A percentile compares a stretch with the other conserved stretches of the same genome.
Conservation (phyloP, 2,113 vertebrate species). For the Nesoenas mayeri region DNA sequence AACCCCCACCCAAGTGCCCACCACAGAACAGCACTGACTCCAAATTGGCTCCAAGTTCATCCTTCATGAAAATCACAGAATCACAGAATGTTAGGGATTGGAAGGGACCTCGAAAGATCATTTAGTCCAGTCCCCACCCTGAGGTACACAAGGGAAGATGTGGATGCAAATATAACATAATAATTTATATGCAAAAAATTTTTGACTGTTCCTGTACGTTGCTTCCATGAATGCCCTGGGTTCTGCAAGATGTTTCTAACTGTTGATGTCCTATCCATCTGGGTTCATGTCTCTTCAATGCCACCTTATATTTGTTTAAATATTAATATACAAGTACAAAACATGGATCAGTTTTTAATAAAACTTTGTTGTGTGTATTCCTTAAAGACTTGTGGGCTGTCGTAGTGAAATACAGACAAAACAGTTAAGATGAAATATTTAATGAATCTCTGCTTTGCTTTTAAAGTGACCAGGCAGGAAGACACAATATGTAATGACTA, state of each 20-base stretch:
- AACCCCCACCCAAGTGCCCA: not conserved
- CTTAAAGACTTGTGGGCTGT: not conserved
- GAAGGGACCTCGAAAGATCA: too few species aligned
- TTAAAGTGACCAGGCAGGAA: not conserved
- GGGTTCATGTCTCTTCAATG: not conserved
- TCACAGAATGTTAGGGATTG: too few species aligned
- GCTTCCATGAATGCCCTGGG: not conserved
- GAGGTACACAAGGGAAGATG: not conserved
- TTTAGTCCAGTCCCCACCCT: not conserved
- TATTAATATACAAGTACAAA: constrained; percentile 23
- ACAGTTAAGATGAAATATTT: not conserved
- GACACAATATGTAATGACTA: not conserved
- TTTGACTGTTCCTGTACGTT: not conserved
- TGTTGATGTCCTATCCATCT: not conserved
- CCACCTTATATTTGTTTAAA: not conserved
- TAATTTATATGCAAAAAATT: not conserved
- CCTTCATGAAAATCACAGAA: not conserved
- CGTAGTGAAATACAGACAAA: not conserved
- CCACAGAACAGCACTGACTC: accelerated
- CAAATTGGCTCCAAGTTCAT: not conserved
- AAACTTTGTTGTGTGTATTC: not conserved
- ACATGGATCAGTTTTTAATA: constrained; percentile 24
- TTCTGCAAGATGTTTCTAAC: constrained; percentile 25
- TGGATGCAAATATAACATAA: not conserved
- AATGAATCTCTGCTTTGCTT: not conserved